Evolutionary conservation across 2,113 vertebrate genomes (phyloP), one percentile per base, ranked within the genome.

Genomic region (Chascanopsetta lugubris): DNA sequence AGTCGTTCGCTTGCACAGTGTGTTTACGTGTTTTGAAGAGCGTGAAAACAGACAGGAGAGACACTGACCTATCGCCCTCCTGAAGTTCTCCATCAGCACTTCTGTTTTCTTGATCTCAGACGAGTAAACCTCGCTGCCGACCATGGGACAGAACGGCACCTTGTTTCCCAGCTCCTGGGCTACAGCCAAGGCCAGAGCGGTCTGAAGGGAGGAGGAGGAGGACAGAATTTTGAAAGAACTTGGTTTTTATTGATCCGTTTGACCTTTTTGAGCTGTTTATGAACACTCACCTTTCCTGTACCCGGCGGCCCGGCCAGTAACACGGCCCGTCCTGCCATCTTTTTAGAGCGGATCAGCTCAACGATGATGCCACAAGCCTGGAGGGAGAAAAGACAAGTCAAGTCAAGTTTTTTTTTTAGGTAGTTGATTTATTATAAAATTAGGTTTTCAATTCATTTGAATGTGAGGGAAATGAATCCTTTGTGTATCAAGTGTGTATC

Each of bases 91-190:
- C 97, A 98, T 98, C 12, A 99, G 89, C 43, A 99, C 97, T 89
- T 99, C 97, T 0, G 97, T 99, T 84, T 99, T 99, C 91, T 99
- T 99, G 63, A 99, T 99, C 90, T 99, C 97, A 0, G 95, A 93
- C 0, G 97, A 99, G 89, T 98, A 99, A 8, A 99, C 97, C 68
- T 99, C 97, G 48, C 97, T 99, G 64, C 97, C 97, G 59, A 99
- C 96, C 96, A 99, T 99, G 1, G 97, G 97, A 75, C 97, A 99
- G 85, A 99, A 99, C 0, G 97, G 97, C 50, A 99, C 96, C 80
- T 99, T 99, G 82, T 95, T 99, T 25, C 97, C 97, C 84, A 99
- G 82, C 55, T 99, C 97, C 82, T 99, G 97, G 47, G 97, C 97
- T 85, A 98, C 93, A 32, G 97, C 97, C 79, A 99, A 84, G 26